Base-by-base conservation (phyloP, 2,888 invertebrate species). In the Lutraria lutraria region DNA sequence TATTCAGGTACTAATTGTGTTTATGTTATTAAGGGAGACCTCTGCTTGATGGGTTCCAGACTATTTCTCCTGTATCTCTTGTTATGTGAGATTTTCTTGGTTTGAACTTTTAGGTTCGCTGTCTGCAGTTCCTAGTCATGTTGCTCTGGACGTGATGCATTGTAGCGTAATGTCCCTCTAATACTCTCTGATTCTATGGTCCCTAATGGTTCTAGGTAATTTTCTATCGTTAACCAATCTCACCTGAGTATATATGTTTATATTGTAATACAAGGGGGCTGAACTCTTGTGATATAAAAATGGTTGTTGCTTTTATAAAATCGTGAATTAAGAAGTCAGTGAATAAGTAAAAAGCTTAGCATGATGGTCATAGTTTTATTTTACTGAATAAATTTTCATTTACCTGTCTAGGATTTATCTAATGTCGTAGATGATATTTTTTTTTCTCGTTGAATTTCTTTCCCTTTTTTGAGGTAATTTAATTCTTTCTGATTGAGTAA, bases 81-180 rank as follows among this genome's bases (percentile, higher is more conserved):
- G 43, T 43, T 43, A 68, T 80, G 76, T 54, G 43, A 53, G 25
- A 21, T 31, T 52, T 21, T 52, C 52, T 81, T 79, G 31, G 19
- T 85, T 85, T 68, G 21, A 85, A 13, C 16, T 92, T 92, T 53
- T 90, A 92, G 92, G 91, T 88, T 92, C 92, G 8, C 56, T 87
- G n/a, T 60, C 80, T 68, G 84, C 88, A 12, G 84, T 89, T 16
- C 85, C 84, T 54, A 89, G 83, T 84, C 83, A 87, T 60, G 60
- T 82, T 43, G 56, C 87, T 25, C 25, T 85, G 60, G 91, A 92
- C 80, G 81, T 90, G 60, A 92, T 93, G 93, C 85, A 86, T 85
- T 91, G 91, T 85, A 93, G 93, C 89, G 88, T 93, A 56, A 88
- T 92, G 91, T 92, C 92, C 54, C 63, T 91, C 29, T 92, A 86